Percentiles rank a stretch among this genome's conserved stretches.
Conservation (phyloP, 2,888 invertebrate genomes). For the Latrodectus hesperus region DNA sequence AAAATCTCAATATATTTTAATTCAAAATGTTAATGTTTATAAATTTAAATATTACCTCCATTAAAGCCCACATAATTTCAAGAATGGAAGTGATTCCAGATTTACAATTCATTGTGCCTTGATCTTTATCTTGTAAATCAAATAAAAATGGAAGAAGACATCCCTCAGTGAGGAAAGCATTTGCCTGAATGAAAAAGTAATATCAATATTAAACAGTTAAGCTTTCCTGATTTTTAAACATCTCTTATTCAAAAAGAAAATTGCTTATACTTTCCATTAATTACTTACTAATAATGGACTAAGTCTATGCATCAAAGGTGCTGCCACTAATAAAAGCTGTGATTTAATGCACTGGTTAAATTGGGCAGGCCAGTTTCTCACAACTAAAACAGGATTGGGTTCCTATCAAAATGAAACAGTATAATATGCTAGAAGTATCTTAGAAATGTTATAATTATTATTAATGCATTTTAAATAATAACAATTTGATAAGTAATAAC, state of each 20-base stretch:
- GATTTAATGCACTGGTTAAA: slow-evolving; percentile 70
- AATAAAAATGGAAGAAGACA: slow-evolving; percentile 80
- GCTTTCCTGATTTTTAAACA: neutral
- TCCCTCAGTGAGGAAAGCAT: slow-evolving; percentile 81
- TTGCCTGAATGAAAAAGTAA: slow-evolving; percentile 42
- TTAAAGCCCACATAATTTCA: slow-evolving; percentile 82
- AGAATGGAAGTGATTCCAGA: slow-evolving; percentile 74
- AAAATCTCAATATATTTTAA: too few relatives aligned
- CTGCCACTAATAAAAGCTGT: slow-evolving; percentile 73
- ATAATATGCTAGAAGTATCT: neutral
- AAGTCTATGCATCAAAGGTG: slow-evolving; percentile 73
- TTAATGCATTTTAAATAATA: too few relatives aligned
- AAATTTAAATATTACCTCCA: slow-evolving; percentile 77
- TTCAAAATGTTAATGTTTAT: too few relatives aligned
- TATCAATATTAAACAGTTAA: neutral
- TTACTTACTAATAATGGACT: slow-evolving; percentile 70
- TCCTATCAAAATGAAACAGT: slow-evolving; percentile 27
- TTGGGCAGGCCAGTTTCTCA: slow-evolving; percentile 61
- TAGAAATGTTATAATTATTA: neutral
- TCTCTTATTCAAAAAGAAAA: neutral
- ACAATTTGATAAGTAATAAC: too few relatives aligned
- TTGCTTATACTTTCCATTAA: neutral
- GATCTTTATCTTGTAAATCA: slow-evolving; percentile 56
- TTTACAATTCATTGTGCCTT: slow-evolving; percentile 54
- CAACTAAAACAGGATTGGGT: slow-evolving; percentile 57